Evolutionary conservation across 2,113 vertebrate genomes (phyloP), one percentile per base, ranked within the genome.

Genomic region (Eurystomus gularis): DNA sequence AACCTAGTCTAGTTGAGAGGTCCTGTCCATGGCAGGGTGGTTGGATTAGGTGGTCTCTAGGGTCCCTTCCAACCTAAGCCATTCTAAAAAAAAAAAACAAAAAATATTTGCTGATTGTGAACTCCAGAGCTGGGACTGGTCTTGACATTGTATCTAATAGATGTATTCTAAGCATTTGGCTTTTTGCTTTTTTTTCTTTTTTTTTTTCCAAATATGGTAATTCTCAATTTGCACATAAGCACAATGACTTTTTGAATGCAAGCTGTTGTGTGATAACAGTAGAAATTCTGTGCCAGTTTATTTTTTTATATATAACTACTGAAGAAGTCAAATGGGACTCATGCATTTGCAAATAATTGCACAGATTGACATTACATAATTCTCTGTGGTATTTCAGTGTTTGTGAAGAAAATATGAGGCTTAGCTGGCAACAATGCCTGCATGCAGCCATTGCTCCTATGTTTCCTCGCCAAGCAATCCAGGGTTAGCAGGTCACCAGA

Each of bases 221-320:
- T 93, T 96, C 51, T 86, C 29, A 66, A n/a, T 31, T 91, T 80
- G 66, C 75, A 81, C n/a, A 90, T 62, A 25, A 48, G 54, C 82
- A 86, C 82, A 90, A 86, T 85, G n/a, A 52, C 46, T 88, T 91
- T 94, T 93, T 37, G 68, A 69, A 79, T 66, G 55, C 82, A 88
- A 95, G 82, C 92, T 93, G 82, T 92, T 86, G 51, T 80, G 82
- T 0, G 44, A 24, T 71, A 83, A 58, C 48, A 70, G 62, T 20
- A 80, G 60, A 86, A 94, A 83, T 71, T 86, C 29, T 64, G 24
- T 86, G 85, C 49, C 65, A 61, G 48, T 11, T 76, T 64, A 7
- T 23, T 39, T 57, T 82, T 49, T 79, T 39, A 33, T 42, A 46
- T 54, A 24, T 64, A 84, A 42, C 68, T 75, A 75, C 23, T 48